Base-by-base conservation (phyloP, 64 coral and sea anemone species). In the Orbicella faveolata region DNA sequence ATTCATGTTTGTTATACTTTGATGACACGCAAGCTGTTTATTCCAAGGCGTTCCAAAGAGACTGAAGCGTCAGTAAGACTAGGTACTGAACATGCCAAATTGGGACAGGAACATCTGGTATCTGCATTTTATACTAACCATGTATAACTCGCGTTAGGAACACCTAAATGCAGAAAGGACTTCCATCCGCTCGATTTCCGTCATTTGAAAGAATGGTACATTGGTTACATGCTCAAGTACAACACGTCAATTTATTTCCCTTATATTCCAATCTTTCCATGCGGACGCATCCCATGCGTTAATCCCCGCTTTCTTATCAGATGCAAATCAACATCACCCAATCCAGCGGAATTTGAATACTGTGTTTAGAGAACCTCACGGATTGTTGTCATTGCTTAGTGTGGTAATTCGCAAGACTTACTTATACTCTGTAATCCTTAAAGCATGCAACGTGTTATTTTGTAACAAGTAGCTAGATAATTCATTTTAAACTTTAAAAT, bases 41-140 rank as follows among this genome's bases (percentile, higher is more conserved):
- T 13, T 72, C 64, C 16, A 79, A 85, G 64, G 63, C 82, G 19
- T 37, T n/a, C 21, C 61, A 39, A 85, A 70, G 63, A 73, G 82
- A 72, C 23, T 73, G 17, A 66, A 52, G 17, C 35, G 82, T 73
- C 82, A 85, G 65, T 30, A 41, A 63, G 19, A 73, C 23, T 85
- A 23, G 5, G 63, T 17, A 48, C 36, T 72, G 82, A 73, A 72
- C 36, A 44, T 73, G 82, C 82, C 82, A 85, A 39, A 44, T 72
- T 72, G 64, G 6, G 65, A 73, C 64, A 73, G 20, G 11, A 70
- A 70, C 82, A 85, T 85, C 82, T 85, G 82, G 82, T 85, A 85
- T 72, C 64, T 72, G 82, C 34, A 85, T 85, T 51, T 48, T 85
- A 85, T 73, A 20, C 52, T 52, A 73, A 68, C 19, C 44, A 52